phyloP scores from a whole-genome alignment of 1,140 invertebrate species.

The Belonocnema kinseyi region DNA sequence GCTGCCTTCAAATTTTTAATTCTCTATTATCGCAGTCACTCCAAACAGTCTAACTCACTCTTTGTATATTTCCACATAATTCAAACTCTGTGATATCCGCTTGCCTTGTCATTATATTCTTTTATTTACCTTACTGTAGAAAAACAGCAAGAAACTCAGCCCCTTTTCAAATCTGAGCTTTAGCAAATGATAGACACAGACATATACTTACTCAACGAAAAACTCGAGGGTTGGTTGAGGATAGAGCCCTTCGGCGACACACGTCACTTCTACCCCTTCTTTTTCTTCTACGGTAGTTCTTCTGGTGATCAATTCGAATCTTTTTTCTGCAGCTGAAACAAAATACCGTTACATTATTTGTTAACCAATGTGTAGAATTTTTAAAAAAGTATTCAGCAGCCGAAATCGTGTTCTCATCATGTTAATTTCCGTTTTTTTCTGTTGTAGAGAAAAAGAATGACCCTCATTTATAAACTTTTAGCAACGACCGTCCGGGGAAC shows the following conservation, averaged over 20 bases:
- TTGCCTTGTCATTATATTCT: too few relatives aligned
- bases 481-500: conserved; percentile 1
- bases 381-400: background rate
- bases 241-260: conserved; percentile 71
- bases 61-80: too few relatives aligned
- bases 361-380: conserved; percentile 6
- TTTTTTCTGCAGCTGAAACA: conserved; percentile 69
- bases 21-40: too few relatives aligned
- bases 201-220: conserved; percentile 67
- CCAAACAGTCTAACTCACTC: too few relatives aligned
- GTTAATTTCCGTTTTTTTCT: background rate
- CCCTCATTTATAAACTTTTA: conserved; percentile 20
- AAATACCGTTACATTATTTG: conserved; percentile 29
- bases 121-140: too few relatives aligned
- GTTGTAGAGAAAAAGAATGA: background rate
- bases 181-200: conserved; percentile 40
- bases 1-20: too few relatives aligned
- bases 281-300: conserved; percentile 60
- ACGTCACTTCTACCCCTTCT: conserved; percentile 71
- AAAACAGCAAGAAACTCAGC: too few relatives aligned
- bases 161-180: too few relatives aligned
- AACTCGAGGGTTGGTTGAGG: conserved; percentile 72
- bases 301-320: conserved; percentile 65
- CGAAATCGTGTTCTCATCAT: background rate
- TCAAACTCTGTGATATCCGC: too few relatives aligned